Evolutionary conservation across 2,888 invertebrate genomes (phyloP).

Genomic region (Machimus atricapillus): DNA sequence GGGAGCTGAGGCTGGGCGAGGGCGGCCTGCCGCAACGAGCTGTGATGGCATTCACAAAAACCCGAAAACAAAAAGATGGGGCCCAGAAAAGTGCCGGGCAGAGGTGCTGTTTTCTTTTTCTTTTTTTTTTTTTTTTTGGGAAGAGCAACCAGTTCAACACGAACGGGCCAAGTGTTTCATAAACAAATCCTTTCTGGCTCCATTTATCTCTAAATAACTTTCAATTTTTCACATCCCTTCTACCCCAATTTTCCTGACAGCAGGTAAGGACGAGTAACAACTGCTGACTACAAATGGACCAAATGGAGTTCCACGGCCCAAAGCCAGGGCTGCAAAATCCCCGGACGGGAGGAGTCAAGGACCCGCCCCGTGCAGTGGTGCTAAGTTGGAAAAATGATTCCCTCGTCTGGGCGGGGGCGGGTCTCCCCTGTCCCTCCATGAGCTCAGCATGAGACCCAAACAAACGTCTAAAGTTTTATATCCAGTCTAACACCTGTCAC

Average conservation of each 20-base stretch:
- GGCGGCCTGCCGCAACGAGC: neutral
- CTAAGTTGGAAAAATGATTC: neutral
- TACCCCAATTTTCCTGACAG: slow-evolving; percentile 12
- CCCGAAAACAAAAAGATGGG: neutral
- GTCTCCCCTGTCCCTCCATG: neutral
- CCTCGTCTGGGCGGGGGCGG: neutral
- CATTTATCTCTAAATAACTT: slow-evolving; percentile 45
- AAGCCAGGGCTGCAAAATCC: neutral
- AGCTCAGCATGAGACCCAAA: neutral
- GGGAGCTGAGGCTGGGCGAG: neutral
- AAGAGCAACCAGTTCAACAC: slow-evolving; percentile 25
- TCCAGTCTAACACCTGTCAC: slow-evolving; percentile 22
- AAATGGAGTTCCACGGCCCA: neutral
- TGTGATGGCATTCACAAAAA: slow-evolving; percentile 4
- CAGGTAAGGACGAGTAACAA: slow-evolving; percentile 16
- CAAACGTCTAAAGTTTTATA: slow-evolving; percentile 22
- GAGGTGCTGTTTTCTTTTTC: neutral
- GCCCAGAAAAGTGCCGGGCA: neutral
- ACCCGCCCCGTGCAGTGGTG: neutral
- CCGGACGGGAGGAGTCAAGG: neutral
- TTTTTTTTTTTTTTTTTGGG: neutral
- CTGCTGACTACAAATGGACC: slow-evolving; percentile 25
- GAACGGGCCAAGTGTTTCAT: slow-evolving; percentile 42
- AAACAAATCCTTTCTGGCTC: slow-evolving; percentile 45
- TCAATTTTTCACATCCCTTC: slow-evolving; percentile 44